Evolutionary conservation across 2,113 vertebrate species (phyloP), one percentile per base, ranked within the genome.

Genomic region (Plecturocebus donacophilus): DNA sequence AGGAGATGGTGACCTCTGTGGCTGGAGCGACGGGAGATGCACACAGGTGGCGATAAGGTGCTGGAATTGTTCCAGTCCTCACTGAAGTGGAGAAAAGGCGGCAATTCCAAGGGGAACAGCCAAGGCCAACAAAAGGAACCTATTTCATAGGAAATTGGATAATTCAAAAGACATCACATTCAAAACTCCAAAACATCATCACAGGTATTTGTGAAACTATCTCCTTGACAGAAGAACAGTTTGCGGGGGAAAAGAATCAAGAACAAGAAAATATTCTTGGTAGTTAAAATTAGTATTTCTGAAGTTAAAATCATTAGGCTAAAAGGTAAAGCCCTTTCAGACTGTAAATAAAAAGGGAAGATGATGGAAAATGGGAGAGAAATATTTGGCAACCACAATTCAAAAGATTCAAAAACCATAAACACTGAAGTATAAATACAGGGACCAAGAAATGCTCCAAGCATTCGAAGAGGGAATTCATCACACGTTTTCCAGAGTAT

Each of bases 231-330:
- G 13, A 8, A 61, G 12, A 2, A 76, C 2, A 35, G 45, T 3
- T 13, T 52, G 2, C 10, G 6, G 12, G 47, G 3, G 77, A 85
- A 85, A 52, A 79, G 11, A 40, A 20, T 32, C 3, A 79, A 91
- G 40, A 40, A 49, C 2, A 61, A 70, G 52, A 94, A 91, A 82
- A 73, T 40, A 90, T 45, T 68, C 19, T 54, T 89, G 32, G 17
- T 68, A 83, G 13, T 93, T 49, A 49, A 84, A 88, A 84, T 40
- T 21, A 45, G 23, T 81, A 54, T 56, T 75, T 95, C 45, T 68
- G 68, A 47, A 56, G 13, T 32, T 32, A 58, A 91, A 87, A 61
- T 80, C 3, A 71, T 38, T 85, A 54, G 35, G 1, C 5, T 76
- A 10, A 25, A 83, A 88, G 13, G 38, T 23, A 73, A 71, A 70